phyloP scores from a whole-genome alignment of 2,113 vertebrate species.

The Bambusicola thoracicus region DNA sequence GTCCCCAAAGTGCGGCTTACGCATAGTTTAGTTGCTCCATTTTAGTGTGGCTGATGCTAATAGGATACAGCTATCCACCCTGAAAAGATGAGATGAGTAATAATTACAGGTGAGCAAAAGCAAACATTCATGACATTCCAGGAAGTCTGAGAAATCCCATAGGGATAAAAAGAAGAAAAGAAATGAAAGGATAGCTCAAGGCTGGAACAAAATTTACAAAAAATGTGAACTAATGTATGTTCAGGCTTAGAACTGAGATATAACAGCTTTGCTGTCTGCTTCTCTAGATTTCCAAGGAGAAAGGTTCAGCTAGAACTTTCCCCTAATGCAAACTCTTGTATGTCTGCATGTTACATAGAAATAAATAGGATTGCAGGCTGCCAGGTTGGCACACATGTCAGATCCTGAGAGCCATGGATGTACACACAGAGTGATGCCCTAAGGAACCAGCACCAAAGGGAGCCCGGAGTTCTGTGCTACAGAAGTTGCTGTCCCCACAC shows the following conservation, averaged over 20 bases:
- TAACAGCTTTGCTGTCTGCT: constrained; percentile 19
- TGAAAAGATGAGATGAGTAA: neutral
- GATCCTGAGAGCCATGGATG: accelerated
- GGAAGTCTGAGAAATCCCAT: neutral
- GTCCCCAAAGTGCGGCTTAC: neutral
- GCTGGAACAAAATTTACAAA: neutral
- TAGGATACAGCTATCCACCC: neutral
- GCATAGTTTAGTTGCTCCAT: neutral
- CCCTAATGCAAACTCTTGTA: neutral
- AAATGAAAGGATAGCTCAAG: neutral
- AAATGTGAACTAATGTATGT: neutral
- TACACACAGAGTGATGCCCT: no score
- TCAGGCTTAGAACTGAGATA: neutral
- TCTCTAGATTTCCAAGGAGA: neutral
- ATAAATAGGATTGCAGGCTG: neutral
- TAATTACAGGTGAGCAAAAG: neutral
- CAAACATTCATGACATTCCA: neutral
- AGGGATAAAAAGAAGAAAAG: neutral
- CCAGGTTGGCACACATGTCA: neutral
- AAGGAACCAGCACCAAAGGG: neutral
- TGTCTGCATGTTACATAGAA: neutral
- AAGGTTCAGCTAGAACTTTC: neutral
- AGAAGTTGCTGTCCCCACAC: neutral
- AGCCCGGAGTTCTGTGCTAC: neutral
- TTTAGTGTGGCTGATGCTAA: accelerated